Evolutionary conservation across 2,888 invertebrate genomes (phyloP), one percentile per base, ranked within the genome.

Genomic region (Ophion costatus): DNA sequence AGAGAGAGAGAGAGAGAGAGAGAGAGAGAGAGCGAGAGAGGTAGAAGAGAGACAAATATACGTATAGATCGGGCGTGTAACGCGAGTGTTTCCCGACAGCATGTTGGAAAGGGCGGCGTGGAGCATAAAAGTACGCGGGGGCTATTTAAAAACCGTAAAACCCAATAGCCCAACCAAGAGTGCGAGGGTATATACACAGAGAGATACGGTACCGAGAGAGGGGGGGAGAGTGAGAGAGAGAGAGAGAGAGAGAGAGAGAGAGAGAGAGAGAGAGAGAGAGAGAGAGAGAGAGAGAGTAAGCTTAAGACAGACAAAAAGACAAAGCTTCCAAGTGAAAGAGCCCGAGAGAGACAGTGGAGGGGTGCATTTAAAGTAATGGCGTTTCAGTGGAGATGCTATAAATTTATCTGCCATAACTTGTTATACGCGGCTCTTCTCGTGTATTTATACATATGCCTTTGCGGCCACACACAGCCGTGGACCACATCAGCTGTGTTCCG

Each of bases 401-500:
- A 94, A 94, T 93, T 94, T 93, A 94, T 94, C 93, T 93, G 93
- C 93, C 93, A 93, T 93, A 94, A 94, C 93, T 94, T 94, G 93
- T 93, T 93, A 93, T 93, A 92, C 92, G 93, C 90, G 91, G 92
- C 91, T 92, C 91, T 93, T 93, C 92, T 93, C 93, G 93, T 92
- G 93, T 93, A 93, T 93, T 93, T 93, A 92, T 93, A 93, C 90
- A 91, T 59, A 33, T 92, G 90, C 91, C 90, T 91, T 90, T 88
- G 89, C 87, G 92, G 91, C 92, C 92, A 92, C 92, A 92, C 92
- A 91, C 91, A 91, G 92, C 81, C 76, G 66, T 82, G 74, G 22
- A 59, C 45, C 76, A 70, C 70, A 79, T 83, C 74, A 70, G 56
- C 74, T 74, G 33, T 75, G 67, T 81, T 56, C 71, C 45, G 7